Percentiles rank a stretch among this genome's conserved stretches.
Evolutionary conservation across 2,888 invertebrate species (phyloP).

Genomic region (Chrysopilus asiliformis): DNA sequence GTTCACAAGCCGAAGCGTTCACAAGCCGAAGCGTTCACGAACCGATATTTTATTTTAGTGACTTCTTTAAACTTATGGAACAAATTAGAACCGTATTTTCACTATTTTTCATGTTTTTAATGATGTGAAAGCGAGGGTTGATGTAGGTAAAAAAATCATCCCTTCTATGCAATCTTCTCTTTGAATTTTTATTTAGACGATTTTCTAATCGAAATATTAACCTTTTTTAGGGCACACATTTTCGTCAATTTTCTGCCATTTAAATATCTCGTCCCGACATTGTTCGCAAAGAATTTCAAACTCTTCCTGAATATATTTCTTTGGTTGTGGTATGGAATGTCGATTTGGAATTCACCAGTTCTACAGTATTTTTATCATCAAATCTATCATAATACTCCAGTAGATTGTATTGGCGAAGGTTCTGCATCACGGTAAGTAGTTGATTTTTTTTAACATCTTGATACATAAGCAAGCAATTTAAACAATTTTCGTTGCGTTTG

Average conservation of each 20-base stretch:
- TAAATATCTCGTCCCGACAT: conserved; percentile 33
- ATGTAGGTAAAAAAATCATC: background rate
- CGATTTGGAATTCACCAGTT: conserved; percentile 36
- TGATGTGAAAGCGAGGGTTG: too few species aligned
- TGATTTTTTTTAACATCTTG: too few species aligned
- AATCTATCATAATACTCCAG: conserved; percentile 31
- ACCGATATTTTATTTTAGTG: too few species aligned
- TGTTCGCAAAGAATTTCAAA: conserved; percentile 35
- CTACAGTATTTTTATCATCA: conserved; percentile 35
- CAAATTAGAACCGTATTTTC: too few species aligned
- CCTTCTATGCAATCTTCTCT: background rate
- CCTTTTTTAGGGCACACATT: conserved; percentile 27
- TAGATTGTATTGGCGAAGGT: conserved; percentile 33
- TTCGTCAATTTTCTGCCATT: conserved; percentile 33
- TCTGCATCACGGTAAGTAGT: conserved; percentile 33
- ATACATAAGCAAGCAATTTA: too few species aligned
- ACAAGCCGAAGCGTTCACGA: too few species aligned
- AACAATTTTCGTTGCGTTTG: too few species aligned
- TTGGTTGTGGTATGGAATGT: conserved; percentile 35
- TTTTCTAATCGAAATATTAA: too few species aligned
- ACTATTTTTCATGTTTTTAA: too few species aligned
- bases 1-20: too few species aligned
- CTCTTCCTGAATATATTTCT: conserved; percentile 28
- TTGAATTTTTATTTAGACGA: too few species aligned
- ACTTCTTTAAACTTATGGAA: too few species aligned